Percentiles rank a stretch among this genome's conserved stretches.
Evolutionary conservation across 2,888 invertebrate species (phyloP).

Genomic region (Tetrapedia diversipes): DNA sequence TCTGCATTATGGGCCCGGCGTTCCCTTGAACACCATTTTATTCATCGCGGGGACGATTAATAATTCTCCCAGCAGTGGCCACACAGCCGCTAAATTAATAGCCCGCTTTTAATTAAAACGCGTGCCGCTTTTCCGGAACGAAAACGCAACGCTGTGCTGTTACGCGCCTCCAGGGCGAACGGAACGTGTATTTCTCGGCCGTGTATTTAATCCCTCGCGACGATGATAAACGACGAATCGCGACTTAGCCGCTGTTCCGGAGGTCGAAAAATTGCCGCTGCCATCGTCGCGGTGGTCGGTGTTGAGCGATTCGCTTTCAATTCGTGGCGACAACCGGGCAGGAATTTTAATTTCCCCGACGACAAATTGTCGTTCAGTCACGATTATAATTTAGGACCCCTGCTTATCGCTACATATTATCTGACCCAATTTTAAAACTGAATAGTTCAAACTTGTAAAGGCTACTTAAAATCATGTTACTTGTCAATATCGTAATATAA

Average conservation of each 20-base stretch:
- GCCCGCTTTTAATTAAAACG: conserved; percentile 50
- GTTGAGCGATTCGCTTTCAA: background rate
- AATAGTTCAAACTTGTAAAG: no score
- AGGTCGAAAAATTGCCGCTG: background rate
- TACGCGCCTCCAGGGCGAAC: background rate
- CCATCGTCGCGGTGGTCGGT: no score
- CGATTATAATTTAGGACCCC: no score
- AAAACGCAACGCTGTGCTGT: background rate
- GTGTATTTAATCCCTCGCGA: conserved; percentile 1
- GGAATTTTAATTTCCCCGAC: background rate
- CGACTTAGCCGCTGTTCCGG: background rate
- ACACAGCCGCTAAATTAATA: conserved; percentile 47
- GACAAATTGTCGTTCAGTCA: background rate
- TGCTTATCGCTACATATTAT: no score
- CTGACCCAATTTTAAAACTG: no score
- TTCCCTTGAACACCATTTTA: conserved; percentile 9
- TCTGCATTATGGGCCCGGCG: background rate
- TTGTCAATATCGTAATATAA: no score
- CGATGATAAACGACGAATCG: conserved; percentile 10
- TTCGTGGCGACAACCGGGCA: background rate
- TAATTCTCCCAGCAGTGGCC: conserved; percentile 19
- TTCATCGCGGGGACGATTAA: conserved; percentile 40
- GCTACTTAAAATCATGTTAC: no score
- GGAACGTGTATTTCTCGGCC: background rate
- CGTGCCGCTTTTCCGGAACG: conserved; percentile 8